Conservation (phyloP, 1,140 invertebrate genomes). For the Uloborus diversus region DNA sequence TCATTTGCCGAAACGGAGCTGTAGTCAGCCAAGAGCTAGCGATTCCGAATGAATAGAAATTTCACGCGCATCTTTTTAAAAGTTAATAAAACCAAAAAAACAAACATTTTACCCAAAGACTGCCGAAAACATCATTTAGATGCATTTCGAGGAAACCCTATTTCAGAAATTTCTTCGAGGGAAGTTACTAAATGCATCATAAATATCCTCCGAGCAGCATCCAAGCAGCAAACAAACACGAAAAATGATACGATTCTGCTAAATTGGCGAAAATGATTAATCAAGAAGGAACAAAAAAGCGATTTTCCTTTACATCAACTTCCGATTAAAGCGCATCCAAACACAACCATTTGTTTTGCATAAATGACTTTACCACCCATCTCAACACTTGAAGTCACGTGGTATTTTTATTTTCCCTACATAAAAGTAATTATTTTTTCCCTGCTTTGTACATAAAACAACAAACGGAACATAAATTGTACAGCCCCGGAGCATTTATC, state of each 20-base stretch:
- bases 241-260: not conserved
- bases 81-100: slow-evolving; percentile 41
- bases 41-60: slow-evolving; percentile 26
- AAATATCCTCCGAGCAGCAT: not conserved
- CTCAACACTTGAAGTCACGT: not conserved
- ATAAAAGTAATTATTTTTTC: slow-evolving; percentile 18
- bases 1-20: too few relatives aligned
- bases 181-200: not conserved
- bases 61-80: not conserved
- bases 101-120: not conserved
- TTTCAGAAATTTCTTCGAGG: not conserved
- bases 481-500: too few relatives aligned
- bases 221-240: slow-evolving; percentile 14
- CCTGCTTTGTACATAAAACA: not conserved
- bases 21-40: too few relatives aligned
- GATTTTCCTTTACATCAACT: slow-evolving; percentile 17
- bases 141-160: slow-evolving; percentile 13
- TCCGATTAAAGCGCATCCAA: slow-evolving; percentile 7
- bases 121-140: slow-evolving; percentile 40
- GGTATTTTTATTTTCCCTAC: too few relatives aligned
- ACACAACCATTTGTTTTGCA: slow-evolving; percentile 33
- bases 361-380: slow-evolving; percentile 10
- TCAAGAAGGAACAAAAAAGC: slow-evolving; percentile 3
- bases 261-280: slow-evolving; percentile 38
- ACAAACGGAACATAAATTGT: too few relatives aligned